phyloP scores from a whole-genome alignment of 2,888 invertebrate genomes.

The Epirrita christyi region DNA sequence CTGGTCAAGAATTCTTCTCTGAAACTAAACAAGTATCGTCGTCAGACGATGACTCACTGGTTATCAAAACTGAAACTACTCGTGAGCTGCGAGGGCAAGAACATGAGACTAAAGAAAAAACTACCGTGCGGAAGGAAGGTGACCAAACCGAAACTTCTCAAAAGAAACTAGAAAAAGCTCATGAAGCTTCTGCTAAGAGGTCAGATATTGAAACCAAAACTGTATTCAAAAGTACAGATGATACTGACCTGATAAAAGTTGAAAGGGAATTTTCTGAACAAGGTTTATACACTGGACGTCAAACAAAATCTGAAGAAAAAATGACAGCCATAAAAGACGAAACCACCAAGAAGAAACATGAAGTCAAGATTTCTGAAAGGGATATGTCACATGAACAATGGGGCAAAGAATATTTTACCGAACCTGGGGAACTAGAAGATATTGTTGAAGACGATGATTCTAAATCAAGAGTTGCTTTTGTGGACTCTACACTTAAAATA shows the following conservation, averaged over 20 bases:
- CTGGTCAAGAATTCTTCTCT: conserved; percentile 77
- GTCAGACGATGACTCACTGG: conserved; percentile 77
- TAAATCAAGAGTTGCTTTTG: conserved; percentile 70
- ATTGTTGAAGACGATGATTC: conserved; percentile 74
- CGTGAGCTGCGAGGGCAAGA: conserved; percentile 78
- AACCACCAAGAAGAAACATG: conserved; percentile 75
- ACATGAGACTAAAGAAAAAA: conserved; percentile 79
- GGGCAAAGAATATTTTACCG: conserved; percentile 83
- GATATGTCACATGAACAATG: conserved; percentile 81
- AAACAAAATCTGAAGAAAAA: conserved; percentile 78
- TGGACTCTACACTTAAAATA: conserved; percentile 74
- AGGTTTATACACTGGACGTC: conserved; percentile 75
- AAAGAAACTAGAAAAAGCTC: conserved; percentile 80
- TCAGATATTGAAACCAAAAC: conserved; percentile 79
- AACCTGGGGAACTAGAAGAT: conserved; percentile 76
- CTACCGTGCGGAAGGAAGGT: conserved; percentile 71
- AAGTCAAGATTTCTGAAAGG: conserved; percentile 81
- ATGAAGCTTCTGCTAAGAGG: conserved; percentile 78
- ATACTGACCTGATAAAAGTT: conserved; percentile 70
- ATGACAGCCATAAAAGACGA: conserved; percentile 81
- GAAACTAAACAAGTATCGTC: conserved; percentile 80
- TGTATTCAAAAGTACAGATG: conserved; percentile 72
- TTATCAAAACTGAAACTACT: conserved; percentile 78
- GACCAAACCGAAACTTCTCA: conserved; percentile 80
- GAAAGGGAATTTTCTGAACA: conserved; percentile 76